Evolutionary conservation across 2,113 vertebrate genomes (phyloP).

Genomic region (Cephalopholis sonnerati): DNA sequence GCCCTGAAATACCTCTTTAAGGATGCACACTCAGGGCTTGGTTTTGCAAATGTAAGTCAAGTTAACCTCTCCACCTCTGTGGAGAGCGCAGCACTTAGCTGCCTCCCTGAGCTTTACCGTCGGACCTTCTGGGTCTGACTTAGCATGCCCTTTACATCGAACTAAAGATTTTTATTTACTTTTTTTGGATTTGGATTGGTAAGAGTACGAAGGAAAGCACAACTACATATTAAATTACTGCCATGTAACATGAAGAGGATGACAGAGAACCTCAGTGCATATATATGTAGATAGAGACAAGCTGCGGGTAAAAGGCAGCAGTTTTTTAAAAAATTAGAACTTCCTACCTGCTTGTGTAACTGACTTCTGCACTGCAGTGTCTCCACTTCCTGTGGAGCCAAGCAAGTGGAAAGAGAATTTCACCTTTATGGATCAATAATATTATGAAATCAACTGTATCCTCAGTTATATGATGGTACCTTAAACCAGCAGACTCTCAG

Average conservation of each 20-base stretch:
- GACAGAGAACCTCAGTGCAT: too few relatives aligned
- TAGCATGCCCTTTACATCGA: too few relatives aligned
- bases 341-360: neutral
- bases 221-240: neutral
- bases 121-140: too few relatives aligned
- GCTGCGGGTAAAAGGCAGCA: neutral
- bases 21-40: neutral
- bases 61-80: neutral
- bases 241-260: neutral
- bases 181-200: neutral
- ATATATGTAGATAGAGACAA: neutral
- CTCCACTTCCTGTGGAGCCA: neutral
- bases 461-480: slow-evolving; percentile 11
- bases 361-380: slow-evolving; percentile 18
- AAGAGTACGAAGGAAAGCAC: neutral
- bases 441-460: slow-evolving; percentile 16
- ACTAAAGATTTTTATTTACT: neutral
- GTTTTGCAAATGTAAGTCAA: neutral
- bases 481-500: slow-evolving; percentile 2
- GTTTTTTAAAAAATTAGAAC: neutral
- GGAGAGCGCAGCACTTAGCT: neutral
- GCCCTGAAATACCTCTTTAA: too few relatives aligned
- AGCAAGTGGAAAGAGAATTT: slow-evolving; percentile 23
- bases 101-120: neutral
- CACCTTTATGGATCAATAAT: slow-evolving; percentile 20